phyloP scores from a whole-genome alignment of 2,888 invertebrate genomes.

The Pedicia rivosa region DNA sequence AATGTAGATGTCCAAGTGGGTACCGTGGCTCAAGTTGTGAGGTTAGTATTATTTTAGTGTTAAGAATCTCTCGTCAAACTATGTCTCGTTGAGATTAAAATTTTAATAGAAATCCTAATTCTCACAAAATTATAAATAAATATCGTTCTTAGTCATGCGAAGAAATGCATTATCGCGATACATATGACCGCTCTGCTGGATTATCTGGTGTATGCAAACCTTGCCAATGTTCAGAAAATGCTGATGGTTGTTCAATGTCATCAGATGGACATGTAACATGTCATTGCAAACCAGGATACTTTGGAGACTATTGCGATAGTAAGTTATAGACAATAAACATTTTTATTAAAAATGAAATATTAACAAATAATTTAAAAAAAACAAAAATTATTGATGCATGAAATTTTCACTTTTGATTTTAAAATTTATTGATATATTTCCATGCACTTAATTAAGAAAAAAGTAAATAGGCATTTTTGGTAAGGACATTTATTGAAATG shows the following conservation, averaged over 20 bases:
- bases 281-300: slow-evolving; percentile 50
- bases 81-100: no score
- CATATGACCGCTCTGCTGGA: slow-evolving; percentile 34
- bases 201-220: slow-evolving; percentile 30
- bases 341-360: no score
- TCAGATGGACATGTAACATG: slow-evolving; percentile 45
- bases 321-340: slow-evolving; percentile 18
- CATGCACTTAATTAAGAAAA: no score
- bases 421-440: no score
- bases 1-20: slow-evolving; percentile 67
- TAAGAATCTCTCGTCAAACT: no score
- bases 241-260: slow-evolving; percentile 43
- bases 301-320: slow-evolving; percentile 51
- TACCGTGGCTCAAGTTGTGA: slow-evolving; percentile 77
- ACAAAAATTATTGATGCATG: no score
- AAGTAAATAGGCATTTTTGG: no score
- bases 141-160: slow-evolving; percentile 34
- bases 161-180: slow-evolving; percentile 54
- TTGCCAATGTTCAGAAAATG: slow-evolving; percentile 66
- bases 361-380: no score
- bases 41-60: slow-evolving; percentile 19
- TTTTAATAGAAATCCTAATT: slow-evolving; percentile 18
- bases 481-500: no score
- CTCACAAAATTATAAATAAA: background rate
- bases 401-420: no score